Evolutionary conservation across 2,113 vertebrate species (phyloP).

Genomic region (Albula goreensis): DNA sequence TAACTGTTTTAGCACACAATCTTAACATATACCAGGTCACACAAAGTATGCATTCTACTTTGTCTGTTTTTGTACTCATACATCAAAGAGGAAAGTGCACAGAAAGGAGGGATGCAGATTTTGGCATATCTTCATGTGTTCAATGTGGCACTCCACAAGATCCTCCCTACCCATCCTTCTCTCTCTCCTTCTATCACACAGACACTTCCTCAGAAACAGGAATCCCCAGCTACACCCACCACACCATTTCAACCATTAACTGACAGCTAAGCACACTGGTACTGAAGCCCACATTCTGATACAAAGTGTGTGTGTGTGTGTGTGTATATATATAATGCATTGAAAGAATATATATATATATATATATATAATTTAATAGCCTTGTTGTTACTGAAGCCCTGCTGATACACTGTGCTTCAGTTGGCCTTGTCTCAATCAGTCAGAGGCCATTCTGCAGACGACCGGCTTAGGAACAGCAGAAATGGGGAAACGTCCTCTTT

Average conservation of each 20-base stretch:
- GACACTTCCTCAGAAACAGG: not conserved
- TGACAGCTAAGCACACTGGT: not conserved
- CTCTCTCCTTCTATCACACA: not conserved
- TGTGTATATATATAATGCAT: not conserved
- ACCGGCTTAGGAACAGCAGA: slow-evolving; percentile 39
- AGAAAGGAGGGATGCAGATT: no score
- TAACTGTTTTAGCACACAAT: no score
- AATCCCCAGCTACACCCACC: not conserved
- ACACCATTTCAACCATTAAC: slow-evolving; percentile 32
- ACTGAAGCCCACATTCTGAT: slow-evolving; percentile 32
- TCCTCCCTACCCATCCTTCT: not conserved
- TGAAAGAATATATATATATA: slow-evolving; percentile 46
- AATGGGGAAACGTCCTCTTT: no score
- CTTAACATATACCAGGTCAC: no score
- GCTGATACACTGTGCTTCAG: slow-evolving; percentile 53
- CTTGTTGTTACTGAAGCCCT: slow-evolving; percentile 59
- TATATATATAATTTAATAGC: slow-evolving; percentile 47
- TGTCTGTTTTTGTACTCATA: no score
- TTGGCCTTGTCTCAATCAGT: slow-evolving; percentile 42
- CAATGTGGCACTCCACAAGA: not conserved
- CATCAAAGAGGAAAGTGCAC: no score
- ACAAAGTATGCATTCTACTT: no score
- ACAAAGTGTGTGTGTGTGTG: slow-evolving; percentile 36
- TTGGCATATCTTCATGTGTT: no score
- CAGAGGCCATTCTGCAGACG: slow-evolving; percentile 19